phyloP scores from a whole-genome alignment of 2,888 invertebrate species.

The Apamea sordens region DNA sequence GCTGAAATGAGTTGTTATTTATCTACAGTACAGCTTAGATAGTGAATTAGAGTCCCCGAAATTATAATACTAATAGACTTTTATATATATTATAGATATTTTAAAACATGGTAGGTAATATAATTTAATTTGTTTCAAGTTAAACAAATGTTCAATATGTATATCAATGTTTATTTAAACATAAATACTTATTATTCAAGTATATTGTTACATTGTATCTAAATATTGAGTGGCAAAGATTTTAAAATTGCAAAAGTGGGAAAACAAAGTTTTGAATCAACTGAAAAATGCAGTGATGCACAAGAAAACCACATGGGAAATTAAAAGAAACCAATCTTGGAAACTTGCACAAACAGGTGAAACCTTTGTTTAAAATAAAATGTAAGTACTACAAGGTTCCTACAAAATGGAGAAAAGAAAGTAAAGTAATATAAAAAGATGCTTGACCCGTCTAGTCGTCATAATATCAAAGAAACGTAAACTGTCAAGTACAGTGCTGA shows the following conservation, averaged over 20 bases:
- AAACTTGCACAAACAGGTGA: background rate
- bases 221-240: background rate
- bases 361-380: conserved; percentile 8
- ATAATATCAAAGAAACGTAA: background rate
- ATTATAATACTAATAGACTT: background rate
- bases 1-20: background rate
- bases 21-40: background rate
- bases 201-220: background rate
- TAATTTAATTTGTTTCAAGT: background rate
- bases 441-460: conserved; percentile 1
- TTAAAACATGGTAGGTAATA: too few species aligned
- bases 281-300: conserved; percentile 36
- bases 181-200: background rate
- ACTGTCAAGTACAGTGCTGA: conserved; percentile 4
- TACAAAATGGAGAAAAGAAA: background rate
- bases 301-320: conserved; percentile 39
- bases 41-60: background rate
- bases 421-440: background rate
- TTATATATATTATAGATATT: too few species aligned
- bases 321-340: conserved; percentile 25
- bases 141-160: background rate
- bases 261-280: conserved; percentile 1
- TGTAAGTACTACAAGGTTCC: background rate
- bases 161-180: background rate
- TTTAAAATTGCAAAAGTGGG: conserved; percentile 27